Evolutionary conservation across 2,797 vertebrate genomes (phyloP).

Genomic region (Mus minutoides): DNA sequence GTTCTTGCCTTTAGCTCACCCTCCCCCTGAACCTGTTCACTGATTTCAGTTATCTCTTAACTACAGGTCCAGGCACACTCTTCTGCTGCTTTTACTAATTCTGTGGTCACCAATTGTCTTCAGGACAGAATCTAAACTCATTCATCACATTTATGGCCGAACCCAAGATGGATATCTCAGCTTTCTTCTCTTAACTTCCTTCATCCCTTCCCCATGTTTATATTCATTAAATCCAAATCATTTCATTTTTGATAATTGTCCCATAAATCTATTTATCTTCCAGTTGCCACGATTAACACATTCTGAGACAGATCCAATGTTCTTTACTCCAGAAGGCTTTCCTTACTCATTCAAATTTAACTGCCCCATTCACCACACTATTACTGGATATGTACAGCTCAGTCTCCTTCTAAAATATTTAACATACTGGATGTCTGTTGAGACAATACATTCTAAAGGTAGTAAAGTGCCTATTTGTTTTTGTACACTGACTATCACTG

Average conservation of each 20-base stretch:
- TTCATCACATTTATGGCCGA: neutral
- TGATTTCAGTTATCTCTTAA: neutral
- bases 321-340: neutral
- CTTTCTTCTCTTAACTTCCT: neutral
- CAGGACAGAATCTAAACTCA: neutral
- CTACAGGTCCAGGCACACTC: neutral
- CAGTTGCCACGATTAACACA: neutral
- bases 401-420: slow-evolving; percentile 51
- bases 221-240: neutral
- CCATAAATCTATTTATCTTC: neutral
- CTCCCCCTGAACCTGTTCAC: too few species aligned
- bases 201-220: neutral
- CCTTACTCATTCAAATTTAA: neutral
- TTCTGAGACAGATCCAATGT: slow-evolving; percentile 2
- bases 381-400: neutral
- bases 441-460: neutral
- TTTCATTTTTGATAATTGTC: neutral
- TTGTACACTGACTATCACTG: neutral
- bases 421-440: neutral
- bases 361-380: neutral
- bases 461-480: neutral
- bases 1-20: neutral
- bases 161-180: neutral
- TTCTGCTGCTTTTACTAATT: neutral
- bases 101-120: neutral